Conservation (phyloP, 2,888 invertebrate genomes). For the Cetonia aurata region DNA sequence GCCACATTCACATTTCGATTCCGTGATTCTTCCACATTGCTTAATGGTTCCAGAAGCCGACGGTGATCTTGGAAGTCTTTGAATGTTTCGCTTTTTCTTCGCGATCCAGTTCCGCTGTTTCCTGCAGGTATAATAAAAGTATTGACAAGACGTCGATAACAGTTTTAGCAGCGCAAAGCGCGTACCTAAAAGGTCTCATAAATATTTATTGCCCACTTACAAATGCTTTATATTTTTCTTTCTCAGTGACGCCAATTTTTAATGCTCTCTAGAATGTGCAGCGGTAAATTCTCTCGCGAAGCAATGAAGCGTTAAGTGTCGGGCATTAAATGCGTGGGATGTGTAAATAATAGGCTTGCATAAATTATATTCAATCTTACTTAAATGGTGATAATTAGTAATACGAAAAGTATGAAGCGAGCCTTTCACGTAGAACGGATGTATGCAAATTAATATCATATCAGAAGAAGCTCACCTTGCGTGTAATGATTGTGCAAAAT, state of each 20-base stretch:
- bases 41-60: conserved; percentile 4
- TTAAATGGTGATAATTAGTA: no score
- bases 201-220: conserved; percentile 16
- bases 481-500: no score
- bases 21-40: conserved; percentile 7
- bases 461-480: no score
- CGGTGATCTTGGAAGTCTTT: conserved; percentile 1
- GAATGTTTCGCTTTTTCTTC: background rate
- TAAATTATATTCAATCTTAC: no score
- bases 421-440: no score
- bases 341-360: no score
- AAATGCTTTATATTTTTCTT: conserved; percentile 5
- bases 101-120: conserved; percentile 11
- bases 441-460: no score
- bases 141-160: conserved; percentile 32
- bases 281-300: background rate
- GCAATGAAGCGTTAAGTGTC: no score
- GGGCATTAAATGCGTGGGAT: no score
- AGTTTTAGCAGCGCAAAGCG: conserved; percentile 18
- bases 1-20: conserved; percentile 8
- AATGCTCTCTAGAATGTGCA: conserved; percentile 1
- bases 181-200: conserved; percentile 12
- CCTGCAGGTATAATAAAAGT: conserved; percentile 27
- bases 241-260: background rate
- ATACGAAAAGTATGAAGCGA: no score